Base-by-base conservation (phyloP, 2,888 invertebrate species). In the Leucoptera coffeella region DNA sequence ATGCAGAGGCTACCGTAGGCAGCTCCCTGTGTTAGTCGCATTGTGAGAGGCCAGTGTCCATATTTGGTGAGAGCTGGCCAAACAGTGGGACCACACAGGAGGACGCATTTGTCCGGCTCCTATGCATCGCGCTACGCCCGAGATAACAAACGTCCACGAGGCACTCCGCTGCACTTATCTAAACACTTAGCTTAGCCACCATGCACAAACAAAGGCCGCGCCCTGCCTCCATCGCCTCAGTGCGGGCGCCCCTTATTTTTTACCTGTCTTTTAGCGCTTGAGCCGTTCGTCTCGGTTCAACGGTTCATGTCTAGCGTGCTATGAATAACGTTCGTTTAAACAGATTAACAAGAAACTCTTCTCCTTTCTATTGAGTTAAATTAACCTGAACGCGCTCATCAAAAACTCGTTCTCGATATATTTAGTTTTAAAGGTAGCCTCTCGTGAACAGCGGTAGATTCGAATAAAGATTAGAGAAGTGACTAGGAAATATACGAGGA, bases 31-130 rank as follows among this genome's bases (percentile, higher is more conserved):
- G 40, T 42, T 37, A 42, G 40, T 36, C 38, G 37, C 41, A 43
- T 43, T 45, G 12, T 44, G 39, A 42, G 42, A 45, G 48, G 42
- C 35, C 38, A 53, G 46, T 45, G 43, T 46, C 50, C 47, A 55
- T 56, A 51, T 56, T 56, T 53, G 19, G 27, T 23, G 19, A 28
- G 29, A 32, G 34, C 27, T 29, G 29, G 23, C 54, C 53, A 55
- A 59, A 57, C 51, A 57, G 42, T 42, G 42, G 67, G 64, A 64
- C 67, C 64, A 67, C 67, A 65, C 64, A 57, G 62, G 57, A 55
- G 65, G 53, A 45, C 59, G 55, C 67, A 61, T 65, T 64, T 60
- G 62, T 55, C 58, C 46, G 54, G 43, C n/a, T n/a, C n/a, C n/a
- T 44, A 47, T 45, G 41, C 45, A 42, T 36, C 45, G 47, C 55